Evolutionary conservation across 2,113 vertebrate genomes (phyloP).

Genomic region (Nematolebias whitei): DNA sequence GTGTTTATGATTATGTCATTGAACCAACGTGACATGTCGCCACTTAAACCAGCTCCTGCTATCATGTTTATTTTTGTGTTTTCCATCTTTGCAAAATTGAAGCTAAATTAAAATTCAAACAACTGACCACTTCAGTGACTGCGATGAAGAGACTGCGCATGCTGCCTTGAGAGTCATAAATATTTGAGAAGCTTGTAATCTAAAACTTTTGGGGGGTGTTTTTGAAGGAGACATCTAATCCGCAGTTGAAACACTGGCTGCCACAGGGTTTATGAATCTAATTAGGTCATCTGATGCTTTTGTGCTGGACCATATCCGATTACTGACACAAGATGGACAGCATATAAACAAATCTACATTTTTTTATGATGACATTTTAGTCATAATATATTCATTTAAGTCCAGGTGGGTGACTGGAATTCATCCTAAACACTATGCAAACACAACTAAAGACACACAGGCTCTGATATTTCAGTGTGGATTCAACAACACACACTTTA

Average conservation of each 20-base stretch:
- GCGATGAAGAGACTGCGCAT: conserved; percentile 46
- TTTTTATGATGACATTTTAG: too few relatives aligned
- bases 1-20: too few relatives aligned
- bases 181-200: conserved; percentile 76
- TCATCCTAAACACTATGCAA: conserved; percentile 6
- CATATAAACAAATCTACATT: conserved; percentile 45
- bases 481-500: too few relatives aligned
- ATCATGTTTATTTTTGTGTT: too few relatives aligned
- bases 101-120: background rate
- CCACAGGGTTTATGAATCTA: conserved; percentile 79
- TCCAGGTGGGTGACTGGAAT: background rate
- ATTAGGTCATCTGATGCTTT: conserved; percentile 77
- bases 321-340: conserved; percentile 60
- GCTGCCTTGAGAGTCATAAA: conserved; percentile 71
- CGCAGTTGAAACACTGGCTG: conserved; percentile 65
- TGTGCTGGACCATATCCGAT: conserved; percentile 64
- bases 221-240: conserved; percentile 80
- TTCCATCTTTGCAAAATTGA: background rate
- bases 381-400: conserved; percentile 29
- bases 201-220: conserved; percentile 74
- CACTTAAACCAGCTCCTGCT: too few relatives aligned
- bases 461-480: too few relatives aligned
- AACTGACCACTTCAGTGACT: background rate
- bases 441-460: too few relatives aligned
- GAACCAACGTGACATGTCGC: too few relatives aligned